Evolutionary conservation across 2,797 vertebrate species (phyloP).

Genomic region (Taenioides sp.): DNA sequence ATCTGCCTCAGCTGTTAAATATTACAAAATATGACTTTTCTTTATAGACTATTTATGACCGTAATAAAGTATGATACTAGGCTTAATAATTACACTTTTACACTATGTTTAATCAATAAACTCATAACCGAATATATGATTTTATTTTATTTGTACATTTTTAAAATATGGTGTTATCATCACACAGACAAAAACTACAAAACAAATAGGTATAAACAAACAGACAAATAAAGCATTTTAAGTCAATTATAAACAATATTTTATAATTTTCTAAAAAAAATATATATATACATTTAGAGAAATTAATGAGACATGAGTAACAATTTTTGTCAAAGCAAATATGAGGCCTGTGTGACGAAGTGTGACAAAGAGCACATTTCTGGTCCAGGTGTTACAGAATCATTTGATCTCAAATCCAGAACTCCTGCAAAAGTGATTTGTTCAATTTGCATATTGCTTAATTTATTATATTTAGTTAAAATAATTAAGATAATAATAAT

Average conservation of each 20-base stretch:
- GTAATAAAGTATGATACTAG: background rate
- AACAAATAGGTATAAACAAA: background rate
- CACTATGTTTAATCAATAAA: conserved; percentile 6
- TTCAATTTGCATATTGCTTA: background rate
- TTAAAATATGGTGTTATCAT: background rate
- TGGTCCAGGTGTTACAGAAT: background rate
- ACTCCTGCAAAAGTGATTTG: background rate
- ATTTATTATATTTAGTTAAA: background rate
- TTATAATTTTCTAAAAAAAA: too few species aligned
- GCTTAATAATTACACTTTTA: background rate
- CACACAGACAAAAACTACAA: background rate
- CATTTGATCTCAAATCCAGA: too few species aligned
- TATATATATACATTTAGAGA: background rate
- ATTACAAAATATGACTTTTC: conserved; percentile 5
- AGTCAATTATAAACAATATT: too few species aligned
- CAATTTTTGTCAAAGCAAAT: background rate
- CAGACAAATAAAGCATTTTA: background rate
- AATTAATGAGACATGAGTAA: background rate
- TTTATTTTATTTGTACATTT: background rate
- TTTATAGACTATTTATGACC: conserved; percentile 3
- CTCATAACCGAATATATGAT: background rate
- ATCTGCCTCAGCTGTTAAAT: background rate
- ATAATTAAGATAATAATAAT: background rate
- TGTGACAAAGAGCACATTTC: background rate
- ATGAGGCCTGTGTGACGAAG: background rate